Evolutionary conservation across 1,140 invertebrate species (phyloP), one percentile per base, ranked within the genome.

Genomic region (Saccostrea glomerata): DNA sequence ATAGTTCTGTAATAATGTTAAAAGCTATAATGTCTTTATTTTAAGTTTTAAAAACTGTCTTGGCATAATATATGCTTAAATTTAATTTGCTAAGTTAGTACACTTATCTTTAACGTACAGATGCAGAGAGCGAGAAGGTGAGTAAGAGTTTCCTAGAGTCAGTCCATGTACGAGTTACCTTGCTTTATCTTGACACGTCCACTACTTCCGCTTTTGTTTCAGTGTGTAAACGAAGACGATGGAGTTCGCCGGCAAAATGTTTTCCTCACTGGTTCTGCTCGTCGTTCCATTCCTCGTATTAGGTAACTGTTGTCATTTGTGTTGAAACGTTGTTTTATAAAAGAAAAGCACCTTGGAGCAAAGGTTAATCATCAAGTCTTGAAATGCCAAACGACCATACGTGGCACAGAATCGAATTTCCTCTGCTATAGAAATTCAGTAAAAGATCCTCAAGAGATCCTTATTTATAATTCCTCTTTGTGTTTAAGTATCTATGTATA

Each of bases 171-270:
- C 70, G 70, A 77, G 25, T 30, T 77, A 36, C 70, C 36, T 13
- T 17, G 13, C 2, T 40, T 77, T 30, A 13, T 12, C 30, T 36
- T 77, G 70, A 77, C 70, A 77, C 70, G 70, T 77, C 15, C 70
- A 40, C 30, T 77, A 77, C 70, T 77, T 77, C 70, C 70, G 70
- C 23, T 77, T 30, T 77, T 6, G 4, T 47, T 47, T 7, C 47
- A 6, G 47, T 77, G 70, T 73, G 70, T 36, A 36, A 25, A 77
- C 70, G 25, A 77, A 77, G 70, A 77, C 11, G 70, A 77, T 77
- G 70, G 70, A 36, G 70, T 36, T 30, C 25, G 25, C 82, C 82
- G 82, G 82, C 82, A 84, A 84, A 84, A 54, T 84, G 40, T 25
- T 84, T 2, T 54, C 82, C 9, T 23, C 55, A 40, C 9, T 84